These are phyloP conservation scores for Centroberyx gerrardi DNA, from an alignment of 2,797 vertebrate species.

Conservation along the genomic window DNA sequence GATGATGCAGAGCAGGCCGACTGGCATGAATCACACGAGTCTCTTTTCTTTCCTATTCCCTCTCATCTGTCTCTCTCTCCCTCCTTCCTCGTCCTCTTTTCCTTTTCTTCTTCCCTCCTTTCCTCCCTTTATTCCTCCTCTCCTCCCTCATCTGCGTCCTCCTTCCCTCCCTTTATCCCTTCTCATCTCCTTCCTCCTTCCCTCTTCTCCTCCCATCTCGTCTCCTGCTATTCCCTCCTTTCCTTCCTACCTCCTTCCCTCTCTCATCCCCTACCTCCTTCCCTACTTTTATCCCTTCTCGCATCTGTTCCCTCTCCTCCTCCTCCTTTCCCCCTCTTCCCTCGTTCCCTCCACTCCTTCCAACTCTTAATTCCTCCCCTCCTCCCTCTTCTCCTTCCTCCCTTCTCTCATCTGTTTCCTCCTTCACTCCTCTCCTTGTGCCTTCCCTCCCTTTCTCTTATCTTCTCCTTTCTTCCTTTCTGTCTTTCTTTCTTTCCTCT, in stretches of 20 bases:
- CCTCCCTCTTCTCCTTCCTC: not conserved
- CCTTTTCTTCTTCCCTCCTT: not conserved
- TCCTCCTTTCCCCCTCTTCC: not conserved
- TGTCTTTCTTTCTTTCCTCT: constrained; percentile 15
- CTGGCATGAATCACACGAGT: constrained; percentile 65
- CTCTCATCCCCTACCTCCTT: not conserved
- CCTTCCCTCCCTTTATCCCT: not conserved
- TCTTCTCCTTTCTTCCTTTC: not conserved
- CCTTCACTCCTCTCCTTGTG: not conserved
- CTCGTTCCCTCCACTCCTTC: not conserved
- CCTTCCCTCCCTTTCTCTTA: not conserved
- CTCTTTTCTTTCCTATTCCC: constrained; percentile 50
- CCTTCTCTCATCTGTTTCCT: not conserved
- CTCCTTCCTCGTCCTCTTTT: not conserved
- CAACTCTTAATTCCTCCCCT: not conserved
- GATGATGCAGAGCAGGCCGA: constrained; percentile 67
- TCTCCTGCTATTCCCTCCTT: too few relatives aligned
- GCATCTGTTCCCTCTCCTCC: constrained; percentile 27
- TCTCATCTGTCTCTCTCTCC: constrained; percentile 43
- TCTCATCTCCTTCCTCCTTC: not conserved
- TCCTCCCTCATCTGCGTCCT: constrained; percentile 1
- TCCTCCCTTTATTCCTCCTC: not conserved
- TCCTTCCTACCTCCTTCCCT: not conserved
- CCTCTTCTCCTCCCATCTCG: not conserved
- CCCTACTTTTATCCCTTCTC: constrained; percentile 5